A percentile compares a stretch with the other conserved stretches of the same genome.
These are phyloP conservation scores for Alligator mississippiensis DNA, from an alignment of 2,113 vertebrate species.

Conservation along the genomic window DNA sequence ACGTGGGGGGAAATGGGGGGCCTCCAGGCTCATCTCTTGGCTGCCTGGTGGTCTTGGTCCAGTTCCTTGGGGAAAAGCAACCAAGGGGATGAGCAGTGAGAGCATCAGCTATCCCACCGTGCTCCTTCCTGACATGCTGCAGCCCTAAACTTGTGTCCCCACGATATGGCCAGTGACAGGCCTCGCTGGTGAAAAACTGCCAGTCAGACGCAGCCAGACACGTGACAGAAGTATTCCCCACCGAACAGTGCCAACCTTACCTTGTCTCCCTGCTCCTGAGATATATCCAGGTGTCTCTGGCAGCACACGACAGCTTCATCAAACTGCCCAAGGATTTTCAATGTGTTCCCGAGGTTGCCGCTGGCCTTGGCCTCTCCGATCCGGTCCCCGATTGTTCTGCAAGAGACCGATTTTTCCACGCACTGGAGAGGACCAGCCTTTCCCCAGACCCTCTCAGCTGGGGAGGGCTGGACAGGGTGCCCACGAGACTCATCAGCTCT, in stretches of 20 bases:
- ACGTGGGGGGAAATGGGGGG: no score
- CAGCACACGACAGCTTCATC: constrained; percentile 95
- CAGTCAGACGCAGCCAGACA: neutral
- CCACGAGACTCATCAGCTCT: neutral
- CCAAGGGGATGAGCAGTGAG: neutral
- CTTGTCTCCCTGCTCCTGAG: constrained; percentile 96
- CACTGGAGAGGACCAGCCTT: neutral
- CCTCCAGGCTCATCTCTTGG: neutral
- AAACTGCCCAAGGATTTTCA: constrained; percentile 94
- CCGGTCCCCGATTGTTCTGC: constrained; percentile 93
- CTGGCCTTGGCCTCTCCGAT: constrained; percentile 98
- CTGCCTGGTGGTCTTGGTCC: neutral
- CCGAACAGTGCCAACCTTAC: constrained; percentile 65
- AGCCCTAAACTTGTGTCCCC: neutral
- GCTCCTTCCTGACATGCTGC: neutral
- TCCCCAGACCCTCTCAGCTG: neutral
- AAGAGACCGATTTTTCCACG: neutral
- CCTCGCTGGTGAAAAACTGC: neutral
- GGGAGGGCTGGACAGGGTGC: neutral
- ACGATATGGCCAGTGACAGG: neutral
- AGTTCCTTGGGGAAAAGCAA: neutral
- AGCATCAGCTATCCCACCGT: neutral
- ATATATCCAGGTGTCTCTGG: constrained; percentile 96
- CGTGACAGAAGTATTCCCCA: neutral
- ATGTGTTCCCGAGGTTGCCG: constrained; percentile 95